These are phyloP conservation scores for Dendroctonus ponderosae DNA, from an alignment of 1,140 invertebrate genomes.

Conservation along the genomic window DNA sequence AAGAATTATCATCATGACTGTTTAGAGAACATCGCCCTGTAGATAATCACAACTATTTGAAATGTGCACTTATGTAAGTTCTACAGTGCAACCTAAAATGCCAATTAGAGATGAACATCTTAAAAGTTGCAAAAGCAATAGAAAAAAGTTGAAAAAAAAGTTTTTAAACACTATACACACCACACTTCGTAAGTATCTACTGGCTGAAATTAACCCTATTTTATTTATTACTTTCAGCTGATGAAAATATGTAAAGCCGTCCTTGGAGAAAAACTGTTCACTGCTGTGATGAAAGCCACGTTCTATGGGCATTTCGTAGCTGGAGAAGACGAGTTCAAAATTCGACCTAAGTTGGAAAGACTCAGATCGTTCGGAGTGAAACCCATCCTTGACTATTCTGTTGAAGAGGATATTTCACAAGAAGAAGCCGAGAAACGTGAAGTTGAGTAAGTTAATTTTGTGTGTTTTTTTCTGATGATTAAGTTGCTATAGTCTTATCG, in stretches of 20 bases:
- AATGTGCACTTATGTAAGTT: too few species aligned
- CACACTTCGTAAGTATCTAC: too few species aligned
- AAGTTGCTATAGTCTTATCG: too few species aligned
- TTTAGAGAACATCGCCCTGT: too few species aligned
- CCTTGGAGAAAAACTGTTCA: conserved; percentile 85
- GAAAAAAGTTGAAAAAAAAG: too few species aligned
- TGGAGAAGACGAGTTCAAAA: conserved; percentile 86
- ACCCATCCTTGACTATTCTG: conserved; percentile 97
- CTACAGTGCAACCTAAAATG: too few species aligned
- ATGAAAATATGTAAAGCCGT: conserved; percentile 80
- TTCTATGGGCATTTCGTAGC: conserved; percentile 99
- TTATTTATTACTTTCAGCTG: conserved; percentile 63
- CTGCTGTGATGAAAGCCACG: conserved; percentile 85
- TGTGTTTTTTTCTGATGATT: background rate
- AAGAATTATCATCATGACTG: too few species aligned
- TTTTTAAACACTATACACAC: too few species aligned
- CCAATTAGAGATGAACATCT: too few species aligned
- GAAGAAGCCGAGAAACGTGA: conserved; percentile 75
- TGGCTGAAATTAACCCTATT: too few species aligned
- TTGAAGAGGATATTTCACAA: conserved; percentile 93
- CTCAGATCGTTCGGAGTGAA: conserved; percentile 95
- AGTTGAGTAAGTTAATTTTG: conserved; percentile 71
- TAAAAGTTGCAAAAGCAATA: too few species aligned
- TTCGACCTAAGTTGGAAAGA: conserved; percentile 79
- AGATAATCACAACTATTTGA: too few species aligned